A percentile compares a stretch with the other conserved stretches of the same genome.
Evolutionary conservation across 2,888 invertebrate genomes (phyloP).

Genomic region (Troglohyphantes excavatus): DNA sequence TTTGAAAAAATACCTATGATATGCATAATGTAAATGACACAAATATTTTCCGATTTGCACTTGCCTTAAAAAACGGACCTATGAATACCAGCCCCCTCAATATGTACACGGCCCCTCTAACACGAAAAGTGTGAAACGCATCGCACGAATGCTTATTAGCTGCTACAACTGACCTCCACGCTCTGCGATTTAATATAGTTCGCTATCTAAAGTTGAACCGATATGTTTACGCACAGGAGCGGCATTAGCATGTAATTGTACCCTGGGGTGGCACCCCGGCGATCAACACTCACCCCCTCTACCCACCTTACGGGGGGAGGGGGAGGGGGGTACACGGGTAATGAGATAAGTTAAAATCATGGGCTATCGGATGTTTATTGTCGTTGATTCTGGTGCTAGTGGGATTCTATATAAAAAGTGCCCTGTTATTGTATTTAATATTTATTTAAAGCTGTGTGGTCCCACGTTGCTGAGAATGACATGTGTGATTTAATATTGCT

Average conservation of each 20-base stretch:
- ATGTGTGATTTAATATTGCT: too few species aligned
- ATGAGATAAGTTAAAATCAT: constrained; percentile 20
- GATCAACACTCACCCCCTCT: background rate
- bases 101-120: background rate
- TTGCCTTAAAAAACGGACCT: background rate
- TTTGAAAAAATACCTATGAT: too few species aligned
- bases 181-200: constrained; percentile 58
- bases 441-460: too few species aligned
- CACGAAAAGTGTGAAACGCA: background rate
- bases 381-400: too few species aligned
- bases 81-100: background rate
- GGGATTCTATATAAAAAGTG: too few species aligned
- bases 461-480: too few species aligned
- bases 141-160: constrained; percentile 59
- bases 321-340: background rate
- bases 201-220: constrained; percentile 24
- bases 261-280: constrained; percentile 39
- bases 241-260: constrained; percentile 74
- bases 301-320: background rate
- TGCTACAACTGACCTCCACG: constrained; percentile 61
- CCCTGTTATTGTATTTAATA: too few species aligned
- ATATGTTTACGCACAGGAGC: constrained; percentile 61
- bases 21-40: too few species aligned
- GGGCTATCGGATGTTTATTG: too few species aligned
- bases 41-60: too few species aligned